Conservation (phyloP, 2,797 vertebrate species). For the Phoeniculus purpureus region DNA sequence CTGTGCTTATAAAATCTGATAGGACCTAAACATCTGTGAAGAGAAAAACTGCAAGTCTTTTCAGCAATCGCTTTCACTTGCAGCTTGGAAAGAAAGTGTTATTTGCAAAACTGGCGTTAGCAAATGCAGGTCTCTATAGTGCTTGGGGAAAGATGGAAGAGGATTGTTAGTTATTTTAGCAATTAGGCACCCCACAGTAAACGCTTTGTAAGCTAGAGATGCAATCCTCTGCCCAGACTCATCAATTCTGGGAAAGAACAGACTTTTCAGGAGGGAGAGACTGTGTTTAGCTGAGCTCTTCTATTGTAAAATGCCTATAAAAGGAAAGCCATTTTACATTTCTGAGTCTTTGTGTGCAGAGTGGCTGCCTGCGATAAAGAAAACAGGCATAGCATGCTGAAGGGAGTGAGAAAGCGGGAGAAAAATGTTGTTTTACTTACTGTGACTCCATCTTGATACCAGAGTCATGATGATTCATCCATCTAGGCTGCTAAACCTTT, state of each 20-base stretch:
- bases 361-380: background rate
- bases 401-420: background rate
- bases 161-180: background rate
- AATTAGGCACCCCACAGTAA: background rate
- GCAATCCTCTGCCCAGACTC: background rate
- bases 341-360: background rate
- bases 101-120: background rate
- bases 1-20: background rate
- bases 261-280: background rate
- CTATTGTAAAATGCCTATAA: constrained; percentile 49
- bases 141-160: background rate
- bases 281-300: background rate
- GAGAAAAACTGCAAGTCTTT: background rate
- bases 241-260: background rate
- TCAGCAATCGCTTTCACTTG: background rate
- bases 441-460: background rate
- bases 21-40: background rate
- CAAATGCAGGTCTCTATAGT: background rate
- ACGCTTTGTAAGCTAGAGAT: background rate
- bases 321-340: constrained; percentile 37
- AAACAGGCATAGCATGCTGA: background rate
- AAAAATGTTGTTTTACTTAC: background rate
- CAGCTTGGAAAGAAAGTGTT: background rate
- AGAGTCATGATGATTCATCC: background rate
- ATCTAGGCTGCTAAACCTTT: background rate